Percentiles rank a stretch among this genome's conserved stretches.
These are phyloP conservation scores for Amniataba percoides DNA, from an alignment of 2,797 vertebrate genomes.

Conservation along the genomic window DNA sequence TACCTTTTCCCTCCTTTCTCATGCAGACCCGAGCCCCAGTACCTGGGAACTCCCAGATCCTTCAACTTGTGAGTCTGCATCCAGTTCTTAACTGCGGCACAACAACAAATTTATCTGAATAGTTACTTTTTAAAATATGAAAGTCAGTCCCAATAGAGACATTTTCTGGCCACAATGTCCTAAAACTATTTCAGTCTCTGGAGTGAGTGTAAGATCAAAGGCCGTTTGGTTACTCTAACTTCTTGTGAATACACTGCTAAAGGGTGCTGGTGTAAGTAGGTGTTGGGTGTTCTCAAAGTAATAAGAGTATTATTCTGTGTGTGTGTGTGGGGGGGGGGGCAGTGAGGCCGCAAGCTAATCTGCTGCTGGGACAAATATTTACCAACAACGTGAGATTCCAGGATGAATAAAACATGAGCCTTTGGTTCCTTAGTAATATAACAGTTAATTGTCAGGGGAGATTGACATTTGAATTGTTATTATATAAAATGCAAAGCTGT, in stretches of 20 bases:
- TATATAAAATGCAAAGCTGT: conserved; percentile 86
- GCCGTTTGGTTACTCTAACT: conserved; percentile 13
- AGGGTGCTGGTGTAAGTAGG: conserved; percentile 55
- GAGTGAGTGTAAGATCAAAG: background rate
- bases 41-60: conserved; percentile 93
- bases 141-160: too few relatives aligned
- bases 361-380: conserved; percentile 88
- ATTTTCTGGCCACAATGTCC: too few relatives aligned
- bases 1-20: conserved; percentile 91
- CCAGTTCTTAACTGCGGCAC: conserved; percentile 91
- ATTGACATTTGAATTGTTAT: conserved; percentile 88
- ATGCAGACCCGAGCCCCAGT: conserved; percentile 96
- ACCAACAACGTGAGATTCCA: conserved; percentile 84
- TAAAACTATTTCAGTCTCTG: background rate
- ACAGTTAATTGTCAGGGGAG: conserved; percentile 87
- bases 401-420: conserved; percentile 87
- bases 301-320: conserved; percentile 72
- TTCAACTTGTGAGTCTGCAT: conserved; percentile 91
- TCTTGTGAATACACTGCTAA: conserved; percentile 53
- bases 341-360: conserved; percentile 78
- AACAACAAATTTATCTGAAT: conserved; percentile 10
- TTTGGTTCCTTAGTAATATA: conserved; percentile 86
- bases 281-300: conserved; percentile 68
- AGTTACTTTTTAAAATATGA: too few relatives aligned
- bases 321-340: conserved; percentile 39